Percentiles rank a stretch among this genome's conserved stretches.
Evolutionary conservation across 2,888 invertebrate species (phyloP).

Genomic region (Cantharis rustica): DNA sequence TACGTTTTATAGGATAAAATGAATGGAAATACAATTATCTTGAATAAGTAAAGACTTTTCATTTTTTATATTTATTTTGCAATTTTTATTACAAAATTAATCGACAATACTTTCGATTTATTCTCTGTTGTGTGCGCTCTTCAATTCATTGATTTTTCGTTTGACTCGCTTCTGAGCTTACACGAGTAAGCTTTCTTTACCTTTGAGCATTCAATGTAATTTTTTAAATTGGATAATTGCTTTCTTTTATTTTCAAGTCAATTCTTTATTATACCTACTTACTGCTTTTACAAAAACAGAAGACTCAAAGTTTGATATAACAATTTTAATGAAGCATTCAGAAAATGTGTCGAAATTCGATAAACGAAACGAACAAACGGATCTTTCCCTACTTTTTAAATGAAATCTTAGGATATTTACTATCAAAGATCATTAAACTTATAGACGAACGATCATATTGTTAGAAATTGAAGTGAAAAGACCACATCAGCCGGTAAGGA

Average conservation of each 20-base stretch:
- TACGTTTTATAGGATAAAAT: not conserved
- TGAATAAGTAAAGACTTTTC: not conserved
- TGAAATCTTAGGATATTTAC: not conserved
- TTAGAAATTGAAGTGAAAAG: not conserved
- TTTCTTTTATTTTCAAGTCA: not conserved
- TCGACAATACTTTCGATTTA: not conserved
- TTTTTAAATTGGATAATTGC: not conserved
- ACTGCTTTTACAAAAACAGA: not conserved
- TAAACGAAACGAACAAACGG: not conserved
- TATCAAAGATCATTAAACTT: not conserved
- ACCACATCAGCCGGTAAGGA: not conserved
- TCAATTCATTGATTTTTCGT: not conserved
- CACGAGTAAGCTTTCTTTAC: not conserved
- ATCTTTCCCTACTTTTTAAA: not conserved
- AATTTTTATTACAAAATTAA: not conserved
- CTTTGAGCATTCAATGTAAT: not conserved
- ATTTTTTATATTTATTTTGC: not conserved
- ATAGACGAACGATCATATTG: not conserved
- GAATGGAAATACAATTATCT: not conserved
- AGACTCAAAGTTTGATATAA: not conserved
- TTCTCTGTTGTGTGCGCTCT: not conserved
- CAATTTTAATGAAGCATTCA: not conserved
- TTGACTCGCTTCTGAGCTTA: not conserved
- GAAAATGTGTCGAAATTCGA: not conserved
- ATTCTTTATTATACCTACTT: not conserved